These are phyloP conservation scores for Cerastoderma edule DNA, from an alignment of 2,888 invertebrate species.

Conservation along the genomic window DNA sequence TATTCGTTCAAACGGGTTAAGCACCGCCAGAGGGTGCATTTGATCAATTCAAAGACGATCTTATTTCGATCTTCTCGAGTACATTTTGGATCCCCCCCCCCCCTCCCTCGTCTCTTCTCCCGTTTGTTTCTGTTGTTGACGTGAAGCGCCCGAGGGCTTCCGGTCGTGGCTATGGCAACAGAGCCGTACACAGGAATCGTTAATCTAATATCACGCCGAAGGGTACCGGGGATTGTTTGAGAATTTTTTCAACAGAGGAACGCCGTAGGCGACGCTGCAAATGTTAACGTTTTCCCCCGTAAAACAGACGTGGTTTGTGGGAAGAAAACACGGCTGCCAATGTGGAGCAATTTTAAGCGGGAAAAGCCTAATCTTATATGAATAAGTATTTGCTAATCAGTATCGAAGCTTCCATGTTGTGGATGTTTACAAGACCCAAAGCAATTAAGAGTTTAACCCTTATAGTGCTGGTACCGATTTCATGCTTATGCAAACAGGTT, in stretches of 20 bases:
- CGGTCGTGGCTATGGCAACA: constrained; percentile 57
- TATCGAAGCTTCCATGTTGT: too few species aligned
- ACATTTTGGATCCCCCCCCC: too few species aligned
- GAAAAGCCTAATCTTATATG: too few species aligned
- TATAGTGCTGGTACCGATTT: too few species aligned
- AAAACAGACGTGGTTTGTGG: constrained; percentile 4
- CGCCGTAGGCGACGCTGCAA: constrained; percentile 7
- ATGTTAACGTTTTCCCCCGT: constrained; percentile 20
- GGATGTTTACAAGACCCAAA: too few species aligned
- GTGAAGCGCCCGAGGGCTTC: constrained; percentile 37
- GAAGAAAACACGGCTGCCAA: too few species aligned
- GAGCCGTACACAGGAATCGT: constrained; percentile 59
- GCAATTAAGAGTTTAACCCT: too few species aligned
- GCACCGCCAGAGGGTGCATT: not conserved
- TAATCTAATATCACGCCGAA: constrained; percentile 57
- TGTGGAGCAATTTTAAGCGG: too few species aligned
- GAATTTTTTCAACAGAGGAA: constrained; percentile 26
- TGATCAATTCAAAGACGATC: constrained; percentile 22
- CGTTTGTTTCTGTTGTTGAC: constrained; percentile 36
- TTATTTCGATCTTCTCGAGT: constrained; percentile 13
- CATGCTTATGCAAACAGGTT: too few species aligned
- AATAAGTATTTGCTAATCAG: too few species aligned
- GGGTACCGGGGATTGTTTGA: constrained; percentile 31
- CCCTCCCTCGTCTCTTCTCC: too few species aligned
- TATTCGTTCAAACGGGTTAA: too few species aligned